A percentile compares a stretch with the other conserved stretches of the same genome.
Evolutionary conservation across 2,113 vertebrate genomes (phyloP).

Genomic region (Myotis yumanensis): DNA sequence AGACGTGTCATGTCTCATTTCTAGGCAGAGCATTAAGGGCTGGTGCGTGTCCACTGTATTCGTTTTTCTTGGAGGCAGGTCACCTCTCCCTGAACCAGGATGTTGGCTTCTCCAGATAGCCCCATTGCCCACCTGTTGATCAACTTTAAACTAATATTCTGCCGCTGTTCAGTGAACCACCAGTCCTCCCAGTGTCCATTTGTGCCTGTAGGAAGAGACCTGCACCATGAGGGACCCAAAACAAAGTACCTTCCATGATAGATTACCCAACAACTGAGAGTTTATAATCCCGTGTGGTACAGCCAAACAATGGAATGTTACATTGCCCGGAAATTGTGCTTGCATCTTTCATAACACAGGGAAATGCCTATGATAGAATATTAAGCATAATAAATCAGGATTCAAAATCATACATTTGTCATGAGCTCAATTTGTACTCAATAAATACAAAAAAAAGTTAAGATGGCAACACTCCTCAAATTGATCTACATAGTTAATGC

Average conservation of each 20-base stretch:
- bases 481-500: background rate
- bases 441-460: conserved; percentile 17
- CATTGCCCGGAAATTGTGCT: background rate
- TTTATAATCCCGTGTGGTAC: background rate
- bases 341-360: background rate
- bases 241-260: background rate
- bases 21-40: background rate
- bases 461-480: background rate
- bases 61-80: background rate
- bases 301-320: background rate
- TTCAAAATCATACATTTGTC: background rate
- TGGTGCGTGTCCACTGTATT: background rate
- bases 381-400: background rate
- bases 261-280: background rate
- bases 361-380: conserved; percentile 2
- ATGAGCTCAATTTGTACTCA: conserved; percentile 32
- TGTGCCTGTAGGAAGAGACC: background rate
- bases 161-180: background rate
- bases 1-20: background rate
- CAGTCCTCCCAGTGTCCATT: background rate
- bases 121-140: background rate
- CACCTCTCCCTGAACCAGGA: background rate
- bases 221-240: background rate
- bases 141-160: background rate
- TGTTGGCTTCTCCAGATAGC: background rate